Base-by-base conservation (phyloP, 2,113 vertebrate species). In the Sinocyclocheilus anshuiensis region DNA sequence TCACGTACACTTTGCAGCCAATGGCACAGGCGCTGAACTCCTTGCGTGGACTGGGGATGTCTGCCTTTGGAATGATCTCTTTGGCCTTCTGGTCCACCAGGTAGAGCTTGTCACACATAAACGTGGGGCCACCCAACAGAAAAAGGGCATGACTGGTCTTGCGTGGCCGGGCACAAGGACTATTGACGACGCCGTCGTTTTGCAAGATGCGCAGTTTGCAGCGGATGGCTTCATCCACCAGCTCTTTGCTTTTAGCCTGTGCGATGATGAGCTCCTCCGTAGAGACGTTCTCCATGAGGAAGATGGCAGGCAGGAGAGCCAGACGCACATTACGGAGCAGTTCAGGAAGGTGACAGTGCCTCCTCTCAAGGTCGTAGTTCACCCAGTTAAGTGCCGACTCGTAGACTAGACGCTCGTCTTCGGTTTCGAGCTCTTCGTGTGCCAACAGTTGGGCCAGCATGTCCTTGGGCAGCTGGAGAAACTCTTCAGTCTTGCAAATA, bases 81-180 rank as follows among this genome's bases (percentile, higher is more conserved):
- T 95, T 96, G 92, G 96, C 95, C 79, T 95, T 96, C 87, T 95
- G 95, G 90, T 96, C 96, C 61, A 96, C 94, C n/a, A 95, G 89
- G 88, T 96, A 96, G 76, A 96, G 91, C 90, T 96, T 96, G 88
- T 96, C 96, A 16, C 96, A 96, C 95, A 96, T 96, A 89, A 96
- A 96, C 0, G 95, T 96, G 87, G 95, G 95, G 11, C 96, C 96
- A 1, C 95, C 96, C 9, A 96, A 90, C 67, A 96, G 94, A 87
- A 96, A 94, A 33, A 96, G 93, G 48, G 95, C 95, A 65, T 96
- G 96, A 89, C 94, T 96, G 77, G 95, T 95, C 90, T 96, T 96
- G 72, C 96, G 91, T 0, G 96, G 96, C 36, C 95, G 92, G 48
- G 96, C 96, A 57, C 95, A 96, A 0, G 94, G 94, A 75, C 94